A percentile compares a stretch with the other conserved stretches of the same genome.
Evolutionary conservation across 2,113 vertebrate genomes (phyloP).

Genomic region (Gymnorhina tibicen): DNA sequence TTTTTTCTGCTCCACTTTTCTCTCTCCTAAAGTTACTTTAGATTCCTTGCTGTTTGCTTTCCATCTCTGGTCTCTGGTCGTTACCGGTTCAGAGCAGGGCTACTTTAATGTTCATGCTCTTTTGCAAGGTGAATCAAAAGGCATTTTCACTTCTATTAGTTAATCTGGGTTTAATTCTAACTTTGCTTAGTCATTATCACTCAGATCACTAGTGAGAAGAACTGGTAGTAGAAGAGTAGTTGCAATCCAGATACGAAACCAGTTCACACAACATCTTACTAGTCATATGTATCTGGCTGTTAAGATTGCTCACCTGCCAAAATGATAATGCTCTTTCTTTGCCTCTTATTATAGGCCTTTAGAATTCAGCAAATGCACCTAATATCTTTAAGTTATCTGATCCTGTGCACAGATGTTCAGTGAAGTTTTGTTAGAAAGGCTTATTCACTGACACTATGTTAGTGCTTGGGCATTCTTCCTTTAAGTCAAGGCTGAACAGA

Average conservation of each 20-base stretch:
- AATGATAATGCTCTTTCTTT: not conserved
- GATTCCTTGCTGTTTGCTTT: not conserved
- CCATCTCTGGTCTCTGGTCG: not conserved
- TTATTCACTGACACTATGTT: not conserved
- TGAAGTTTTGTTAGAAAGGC: not conserved
- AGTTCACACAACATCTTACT: not conserved
- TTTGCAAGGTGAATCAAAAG: not conserved
- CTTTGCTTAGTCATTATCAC: not conserved
- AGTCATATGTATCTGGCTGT: not conserved
- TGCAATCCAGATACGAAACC: not conserved
- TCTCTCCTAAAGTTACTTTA: not conserved
- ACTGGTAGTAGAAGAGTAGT: not conserved
- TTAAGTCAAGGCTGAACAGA: not conserved
- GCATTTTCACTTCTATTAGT: not conserved
- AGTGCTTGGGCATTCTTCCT: not conserved
- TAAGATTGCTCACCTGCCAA: not conserved
- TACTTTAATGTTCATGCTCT: not conserved
- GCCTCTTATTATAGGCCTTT: not conserved
- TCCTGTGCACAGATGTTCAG: not conserved
- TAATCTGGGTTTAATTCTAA: not conserved
- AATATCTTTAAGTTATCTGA: not conserved
- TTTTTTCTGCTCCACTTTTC: not conserved
- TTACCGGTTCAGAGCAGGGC: not conserved
- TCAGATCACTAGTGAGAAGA: not conserved
- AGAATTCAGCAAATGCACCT: not conserved